Base-by-base conservation (phyloP, 2,888 invertebrate genomes). In the Achlya flavicornis region DNA sequence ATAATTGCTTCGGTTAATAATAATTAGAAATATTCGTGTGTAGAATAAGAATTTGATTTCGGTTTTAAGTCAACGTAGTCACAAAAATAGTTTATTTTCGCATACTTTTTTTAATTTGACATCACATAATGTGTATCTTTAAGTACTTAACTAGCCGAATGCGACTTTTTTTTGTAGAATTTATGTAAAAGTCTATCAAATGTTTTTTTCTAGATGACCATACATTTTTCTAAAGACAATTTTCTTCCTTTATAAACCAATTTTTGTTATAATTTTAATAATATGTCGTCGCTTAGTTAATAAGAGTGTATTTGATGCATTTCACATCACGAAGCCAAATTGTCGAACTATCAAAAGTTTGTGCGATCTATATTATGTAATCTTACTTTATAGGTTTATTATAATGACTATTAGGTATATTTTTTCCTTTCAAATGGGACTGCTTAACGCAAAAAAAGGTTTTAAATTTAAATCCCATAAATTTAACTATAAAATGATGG, bases 301-400 rank as follows among this genome's bases (percentile, higher is more conserved):
- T 14, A 48, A 48, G 16, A 38, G 3, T 38, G 14, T 59, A 35
- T 35, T 38, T 57, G 57, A 58, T 62, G 62, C 62, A 62, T 62
- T 62, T 62, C 41, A 62, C 62, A 62, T 62, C 57, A 62, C 57
- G 26, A 62, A 58, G 58, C 62, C 58, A 62, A 62, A 62, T 62
- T 48, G 48, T 16, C 5, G 48, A 48, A 14, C n/a, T n/a, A 19
- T 53, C 53, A 19, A 53, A 62, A 16, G 62, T 62, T 62, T 58
- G 43, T 33, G n/a, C 57, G 19, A 53, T 53, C 19, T 38, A 38
- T 38, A 38, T 38, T 41, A 8, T 41, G 41, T 41, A 19, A 53
- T 19, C 16, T 53, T 53, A 53, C 19, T 53, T 53, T 48, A 10
- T 53, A 53, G 19, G 3, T 19, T 16, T 19, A 53, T 53, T 53